Percentiles rank a stretch among this genome's conserved stretches.
Evolutionary conservation across 1,140 invertebrate species (phyloP).

Genomic region (Megathymus violae): DNA sequence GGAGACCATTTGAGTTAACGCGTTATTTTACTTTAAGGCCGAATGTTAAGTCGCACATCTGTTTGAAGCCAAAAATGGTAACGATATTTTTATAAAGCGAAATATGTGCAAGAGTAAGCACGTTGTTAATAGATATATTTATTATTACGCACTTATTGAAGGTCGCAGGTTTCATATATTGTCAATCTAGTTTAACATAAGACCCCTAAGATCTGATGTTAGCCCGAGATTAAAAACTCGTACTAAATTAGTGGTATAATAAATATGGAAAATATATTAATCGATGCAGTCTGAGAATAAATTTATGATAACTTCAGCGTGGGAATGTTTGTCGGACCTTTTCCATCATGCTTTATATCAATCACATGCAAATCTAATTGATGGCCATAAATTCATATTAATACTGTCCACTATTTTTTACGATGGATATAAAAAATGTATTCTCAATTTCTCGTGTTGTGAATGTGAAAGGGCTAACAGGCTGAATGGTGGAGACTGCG

Average conservation of each 20-base stretch:
- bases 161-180: no score
- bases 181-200: no score
- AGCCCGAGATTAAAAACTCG: no score
- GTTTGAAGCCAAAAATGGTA: no score
- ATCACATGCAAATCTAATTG: conserved; percentile 11
- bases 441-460: neutral
- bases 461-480: neutral
- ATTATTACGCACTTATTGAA: no score
- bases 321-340: conserved; percentile 7
- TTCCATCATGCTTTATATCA: conserved; percentile 7
- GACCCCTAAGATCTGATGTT: no score
- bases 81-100: no score
- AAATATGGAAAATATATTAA: neutral
- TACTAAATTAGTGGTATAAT: neutral
- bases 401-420: conserved; percentile 8
- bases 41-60: no score
- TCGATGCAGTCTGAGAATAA: neutral
- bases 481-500: conserved; percentile 29
- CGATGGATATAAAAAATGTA: neutral
- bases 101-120: no score
- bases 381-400: conserved; percentile 7
- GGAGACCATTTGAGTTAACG: no score
- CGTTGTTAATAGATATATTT: no score
- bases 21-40: no score
- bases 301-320: conserved; percentile 3